phyloP scores from a whole-genome alignment of 2,888 invertebrate species.

The Xylota segnis region DNA sequence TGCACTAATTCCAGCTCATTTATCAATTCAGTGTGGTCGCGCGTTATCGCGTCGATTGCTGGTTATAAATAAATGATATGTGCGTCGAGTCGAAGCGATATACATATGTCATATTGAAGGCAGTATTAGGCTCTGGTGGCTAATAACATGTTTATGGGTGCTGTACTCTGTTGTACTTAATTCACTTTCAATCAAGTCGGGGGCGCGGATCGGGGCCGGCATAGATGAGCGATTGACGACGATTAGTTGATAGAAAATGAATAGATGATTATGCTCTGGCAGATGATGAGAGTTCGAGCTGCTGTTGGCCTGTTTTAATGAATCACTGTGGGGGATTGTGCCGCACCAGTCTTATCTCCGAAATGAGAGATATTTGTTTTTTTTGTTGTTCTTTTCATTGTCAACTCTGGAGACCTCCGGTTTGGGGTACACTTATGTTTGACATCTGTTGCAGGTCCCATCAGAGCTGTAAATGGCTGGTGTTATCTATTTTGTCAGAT shows the following conservation, averaged over 20 bases:
- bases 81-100: constrained; percentile 21
- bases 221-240: constrained; percentile 21
- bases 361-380: constrained; percentile 15
- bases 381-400: constrained; percentile 2
- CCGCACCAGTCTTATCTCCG: constrained; percentile 14
- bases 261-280: constrained; percentile 47
- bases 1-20: constrained; percentile 41
- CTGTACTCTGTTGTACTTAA: constrained; percentile 2
- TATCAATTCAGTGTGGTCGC: constrained; percentile 57
- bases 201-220: neutral
- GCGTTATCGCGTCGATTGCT: constrained; percentile 63
- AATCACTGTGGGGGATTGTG: constrained; percentile 22
- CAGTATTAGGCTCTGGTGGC: constrained; percentile 51
- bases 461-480: neutral
- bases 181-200: constrained; percentile 54
- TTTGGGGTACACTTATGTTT: constrained; percentile 21
- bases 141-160: constrained; percentile 60
- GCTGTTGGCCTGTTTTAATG: constrained; percentile 47
- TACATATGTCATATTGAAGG: constrained; percentile 53
- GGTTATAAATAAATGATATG: constrained; percentile 69
- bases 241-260: constrained; percentile 44
- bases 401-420: constrained; percentile 14
- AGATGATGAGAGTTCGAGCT: constrained; percentile 38
- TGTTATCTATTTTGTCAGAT: constrained; percentile 18
- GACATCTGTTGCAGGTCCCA: constrained; percentile 52